phyloP scores from a whole-genome alignment of 2,888 invertebrate species.

The Parochlus steinenii region DNA sequence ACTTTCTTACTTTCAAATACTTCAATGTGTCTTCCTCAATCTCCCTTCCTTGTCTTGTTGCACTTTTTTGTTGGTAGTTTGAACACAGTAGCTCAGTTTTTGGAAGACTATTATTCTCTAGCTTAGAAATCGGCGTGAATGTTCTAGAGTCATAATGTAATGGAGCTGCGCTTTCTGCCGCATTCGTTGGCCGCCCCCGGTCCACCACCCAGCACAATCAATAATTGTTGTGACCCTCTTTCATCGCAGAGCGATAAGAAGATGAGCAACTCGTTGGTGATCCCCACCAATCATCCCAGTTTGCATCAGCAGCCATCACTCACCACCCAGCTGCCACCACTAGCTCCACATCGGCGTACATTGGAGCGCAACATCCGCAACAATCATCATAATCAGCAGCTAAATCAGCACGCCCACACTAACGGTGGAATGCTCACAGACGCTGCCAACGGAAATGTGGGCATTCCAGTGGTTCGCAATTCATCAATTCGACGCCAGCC shows the following conservation, averaged over 20 bases:
- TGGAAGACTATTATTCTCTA: constrained; percentile 20
- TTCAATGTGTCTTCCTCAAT: too few relatives aligned
- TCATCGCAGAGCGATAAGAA: constrained; percentile 11
- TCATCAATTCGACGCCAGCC: constrained; percentile 26
- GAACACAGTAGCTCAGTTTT: too few relatives aligned
- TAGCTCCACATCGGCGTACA: constrained; percentile 25
- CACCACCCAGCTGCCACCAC: constrained; percentile 20
- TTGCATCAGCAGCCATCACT: constrained; percentile 13
- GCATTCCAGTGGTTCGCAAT: constrained; percentile 17
- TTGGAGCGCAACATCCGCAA: constrained; percentile 25
- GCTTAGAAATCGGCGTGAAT: constrained; percentile 26
- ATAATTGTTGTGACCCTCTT: constrained; percentile 13
- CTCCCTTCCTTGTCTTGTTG: too few relatives aligned
- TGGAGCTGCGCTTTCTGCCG: constrained; percentile 29
- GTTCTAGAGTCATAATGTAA: constrained; percentile 30
- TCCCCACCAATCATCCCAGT: constrained; percentile 11
- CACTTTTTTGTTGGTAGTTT: too few relatives aligned
- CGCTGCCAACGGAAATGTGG: constrained; percentile 6
- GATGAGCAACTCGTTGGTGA: constrained; percentile 3
- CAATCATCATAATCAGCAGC: constrained; percentile 18
- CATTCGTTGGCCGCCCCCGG: constrained; percentile 19
- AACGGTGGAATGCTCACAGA: constrained; percentile 11
- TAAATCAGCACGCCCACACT: constrained; percentile 8
- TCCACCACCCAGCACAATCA: constrained; percentile 17
- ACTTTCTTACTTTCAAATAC: too few relatives aligned